These are phyloP conservation scores for Lepisosteus oculatus DNA, from an alignment of 2,113 vertebrate species.

Conservation along the genomic window DNA sequence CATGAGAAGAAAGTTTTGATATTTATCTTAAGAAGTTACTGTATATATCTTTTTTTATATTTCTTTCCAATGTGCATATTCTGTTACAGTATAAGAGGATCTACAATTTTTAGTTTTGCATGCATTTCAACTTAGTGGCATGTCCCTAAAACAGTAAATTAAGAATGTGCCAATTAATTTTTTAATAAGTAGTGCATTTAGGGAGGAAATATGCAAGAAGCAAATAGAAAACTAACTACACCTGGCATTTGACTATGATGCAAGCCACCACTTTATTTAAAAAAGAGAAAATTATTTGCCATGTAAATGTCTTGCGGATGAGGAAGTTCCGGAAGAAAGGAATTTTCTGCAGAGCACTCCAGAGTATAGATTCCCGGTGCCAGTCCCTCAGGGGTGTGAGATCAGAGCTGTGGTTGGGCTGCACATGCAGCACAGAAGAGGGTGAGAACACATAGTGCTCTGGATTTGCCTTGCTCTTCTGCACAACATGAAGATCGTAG, in stretches of 20 bases:
- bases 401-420: slow-evolving; percentile 53
- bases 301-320: slow-evolving; percentile 55
- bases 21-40: too few relatives aligned
- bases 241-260: too few relatives aligned
- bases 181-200: not conserved
- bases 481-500: slow-evolving; percentile 66
- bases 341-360: slow-evolving; percentile 63
- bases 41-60: too few relatives aligned
- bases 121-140: too few relatives aligned
- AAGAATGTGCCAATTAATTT: not conserved
- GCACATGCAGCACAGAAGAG: slow-evolving; percentile 63
- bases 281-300: slow-evolving; percentile 47
- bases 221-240: too few relatives aligned
- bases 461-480: slow-evolving; percentile 44
- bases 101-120: too few relatives aligned
- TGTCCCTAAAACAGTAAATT: not conserved
- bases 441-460: slow-evolving; percentile 75
- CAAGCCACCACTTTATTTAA: too few relatives aligned
- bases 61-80: too few relatives aligned
- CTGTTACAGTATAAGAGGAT: too few relatives aligned
- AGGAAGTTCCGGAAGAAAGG: slow-evolving; percentile 67
- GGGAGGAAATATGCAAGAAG: not conserved
- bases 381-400: slow-evolving; percentile 60
- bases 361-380: slow-evolving; percentile 64
- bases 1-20: too few relatives aligned